Percentiles rank a stretch among this genome's conserved stretches.
Evolutionary conservation across 1,140 invertebrate species (phyloP).

Genomic region (Oscheius sp.): DNA sequence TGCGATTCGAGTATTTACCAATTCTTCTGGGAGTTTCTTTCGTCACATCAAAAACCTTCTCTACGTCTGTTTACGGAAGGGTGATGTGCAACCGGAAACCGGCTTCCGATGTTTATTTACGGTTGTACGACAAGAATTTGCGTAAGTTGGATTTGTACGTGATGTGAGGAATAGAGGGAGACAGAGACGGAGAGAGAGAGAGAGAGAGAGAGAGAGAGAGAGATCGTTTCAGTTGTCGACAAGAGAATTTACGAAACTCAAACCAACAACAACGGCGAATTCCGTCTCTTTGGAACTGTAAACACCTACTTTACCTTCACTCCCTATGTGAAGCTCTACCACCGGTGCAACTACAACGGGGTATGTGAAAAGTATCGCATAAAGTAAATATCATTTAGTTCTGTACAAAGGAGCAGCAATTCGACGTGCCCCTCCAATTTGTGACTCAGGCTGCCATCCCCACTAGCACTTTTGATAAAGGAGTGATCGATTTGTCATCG

Average conservation of each 20-base stretch:
- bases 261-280: background rate
- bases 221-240: background rate
- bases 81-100: background rate
- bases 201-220: background rate
- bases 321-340: background rate
- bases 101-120: background rate
- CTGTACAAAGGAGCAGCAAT: background rate
- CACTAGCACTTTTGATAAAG: background rate
- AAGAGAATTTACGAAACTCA: background rate
- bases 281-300: background rate
- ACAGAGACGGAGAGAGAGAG: background rate
- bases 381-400: background rate
- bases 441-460: background rate
- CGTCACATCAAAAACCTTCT: too few relatives aligned
- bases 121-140: background rate
- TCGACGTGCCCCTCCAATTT: background rate
- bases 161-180: too few relatives aligned
- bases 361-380: background rate
- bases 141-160: background rate
- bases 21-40: too few relatives aligned
- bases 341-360: conserved; percentile 2
- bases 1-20: too few relatives aligned
- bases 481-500: background rate
- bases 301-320: background rate
- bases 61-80: background rate